These are phyloP conservation scores for Scortum barcoo DNA, from an alignment of 2,113 vertebrate species.

Conservation along the genomic window DNA sequence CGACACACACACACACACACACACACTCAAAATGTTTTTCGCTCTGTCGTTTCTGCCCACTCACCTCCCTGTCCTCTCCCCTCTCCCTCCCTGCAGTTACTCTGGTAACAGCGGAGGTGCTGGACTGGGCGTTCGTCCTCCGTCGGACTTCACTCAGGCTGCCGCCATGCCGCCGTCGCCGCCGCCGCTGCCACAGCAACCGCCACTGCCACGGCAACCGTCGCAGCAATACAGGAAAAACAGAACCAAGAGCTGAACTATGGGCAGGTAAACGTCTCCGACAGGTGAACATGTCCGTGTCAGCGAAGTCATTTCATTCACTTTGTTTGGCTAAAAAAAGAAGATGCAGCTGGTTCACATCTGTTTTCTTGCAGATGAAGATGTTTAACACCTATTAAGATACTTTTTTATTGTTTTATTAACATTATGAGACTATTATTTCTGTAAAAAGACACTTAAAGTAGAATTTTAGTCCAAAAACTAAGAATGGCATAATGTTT, in stretches of 20 bases:
- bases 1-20: constrained; percentile 9
- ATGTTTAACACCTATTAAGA: neutral
- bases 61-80: constrained; percentile 23
- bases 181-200: constrained; percentile 94
- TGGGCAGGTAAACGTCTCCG: constrained; percentile 85
- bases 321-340: neutral
- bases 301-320: neutral
- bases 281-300: neutral
- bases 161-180: constrained; percentile 92
- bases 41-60: constrained; percentile 19
- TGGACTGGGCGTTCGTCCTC: constrained; percentile 87
- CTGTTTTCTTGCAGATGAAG: neutral
- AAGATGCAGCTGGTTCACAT: neutral
- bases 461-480: neutral
- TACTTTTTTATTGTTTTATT: neutral
- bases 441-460: neutral
- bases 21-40: too few relatives aligned
- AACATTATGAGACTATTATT: too few relatives aligned
- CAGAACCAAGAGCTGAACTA: constrained; percentile 97
- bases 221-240: constrained; percentile 95
- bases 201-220: constrained; percentile 93
- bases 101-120: constrained; percentile 83
- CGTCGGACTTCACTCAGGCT: constrained; percentile 93
- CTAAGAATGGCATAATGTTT: neutral
- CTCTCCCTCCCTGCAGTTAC: constrained; percentile 83